Percentiles rank a stretch among this genome's conserved stretches.
These are phyloP conservation scores for Tetragnatha montana DNA, from an alignment of 2,888 invertebrate species.

Conservation along the genomic window DNA sequence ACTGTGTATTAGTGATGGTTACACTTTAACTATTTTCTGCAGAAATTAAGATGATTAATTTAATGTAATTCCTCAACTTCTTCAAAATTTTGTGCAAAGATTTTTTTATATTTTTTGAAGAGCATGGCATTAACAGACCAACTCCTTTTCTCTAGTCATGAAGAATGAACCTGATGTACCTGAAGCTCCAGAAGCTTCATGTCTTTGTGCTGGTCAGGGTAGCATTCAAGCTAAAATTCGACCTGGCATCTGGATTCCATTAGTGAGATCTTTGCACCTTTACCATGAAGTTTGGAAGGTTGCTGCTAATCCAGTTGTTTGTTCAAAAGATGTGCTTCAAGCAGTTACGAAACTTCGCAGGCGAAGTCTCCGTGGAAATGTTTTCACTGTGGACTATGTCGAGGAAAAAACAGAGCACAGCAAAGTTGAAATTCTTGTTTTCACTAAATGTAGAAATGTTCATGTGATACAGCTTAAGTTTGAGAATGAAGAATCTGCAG, in stretches of 20 bases:
- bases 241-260: slow-evolving; percentile 61
- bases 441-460: slow-evolving; percentile 45
- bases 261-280: slow-evolving; percentile 49
- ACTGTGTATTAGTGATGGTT: no score
- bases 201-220: slow-evolving; percentile 54
- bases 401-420: slow-evolving; percentile 49
- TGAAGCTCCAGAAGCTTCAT: slow-evolving; percentile 54
- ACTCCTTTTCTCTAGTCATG: slow-evolving; percentile 10
- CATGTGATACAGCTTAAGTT: slow-evolving; percentile 51
- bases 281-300: slow-evolving; percentile 61
- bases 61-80: no score
- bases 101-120: no score
- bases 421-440: slow-evolving; percentile 52
- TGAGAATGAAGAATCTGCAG: slow-evolving; percentile 38
- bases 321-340: slow-evolving; percentile 53
- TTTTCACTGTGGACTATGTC: slow-evolving; percentile 47
- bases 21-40: no score
- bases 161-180: slow-evolving; percentile 43
- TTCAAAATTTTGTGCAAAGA: no score
- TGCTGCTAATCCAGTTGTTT: slow-evolving; percentile 58
- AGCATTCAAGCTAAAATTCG: slow-evolving; percentile 62
- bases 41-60: no score
- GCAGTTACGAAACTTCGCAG: slow-evolving; percentile 32
- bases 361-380: slow-evolving; percentile 42
- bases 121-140: no score